Evolutionary conservation across 1,140 invertebrate species (phyloP).

Genomic region (Anadara kagoshimensis): DNA sequence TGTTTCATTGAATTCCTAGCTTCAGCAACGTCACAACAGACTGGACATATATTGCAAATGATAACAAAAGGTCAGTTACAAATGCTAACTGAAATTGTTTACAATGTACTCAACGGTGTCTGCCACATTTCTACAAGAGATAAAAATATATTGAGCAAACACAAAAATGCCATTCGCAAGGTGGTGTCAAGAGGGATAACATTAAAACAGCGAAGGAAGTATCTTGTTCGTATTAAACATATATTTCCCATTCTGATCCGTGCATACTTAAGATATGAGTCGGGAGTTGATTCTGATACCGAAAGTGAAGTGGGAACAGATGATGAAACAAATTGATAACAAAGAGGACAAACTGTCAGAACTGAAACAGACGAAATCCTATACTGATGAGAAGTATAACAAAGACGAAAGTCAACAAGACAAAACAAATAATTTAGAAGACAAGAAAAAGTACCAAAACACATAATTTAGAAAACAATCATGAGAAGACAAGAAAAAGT

Average conservation of each 20-base stretch:
- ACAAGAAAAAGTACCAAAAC: too few relatives aligned
- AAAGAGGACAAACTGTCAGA: too few relatives aligned
- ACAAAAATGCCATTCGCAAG: conserved; percentile 17
- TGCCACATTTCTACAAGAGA: neutral
- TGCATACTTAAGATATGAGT: conserved; percentile 19
- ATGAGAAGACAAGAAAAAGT: too few relatives aligned
- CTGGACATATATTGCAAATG: conserved; percentile 1
- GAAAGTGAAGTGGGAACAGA: conserved; percentile 8
- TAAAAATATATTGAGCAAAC: conserved; percentile 1
- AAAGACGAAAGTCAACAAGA: too few relatives aligned
- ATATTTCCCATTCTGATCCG: conserved; percentile 8
- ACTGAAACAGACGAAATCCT: too few relatives aligned
- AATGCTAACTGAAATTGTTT: conserved; percentile 16
- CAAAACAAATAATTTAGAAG: too few relatives aligned
- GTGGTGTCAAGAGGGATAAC: conserved; percentile 11
- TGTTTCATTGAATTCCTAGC: neutral
- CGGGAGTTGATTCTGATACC: conserved; percentile 17
- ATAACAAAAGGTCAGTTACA: conserved; percentile 3
- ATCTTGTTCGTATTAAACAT: conserved; percentile 4
- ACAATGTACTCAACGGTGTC: neutral
- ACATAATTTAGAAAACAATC: too few relatives aligned
- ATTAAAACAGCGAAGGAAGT: neutral
- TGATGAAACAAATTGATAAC: neutral
- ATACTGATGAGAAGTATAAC: too few relatives aligned
- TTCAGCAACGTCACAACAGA: neutral